These are phyloP conservation scores for Rafetus swinhoei DNA, from an alignment of 2,113 vertebrate species.

Conservation along the genomic window DNA sequence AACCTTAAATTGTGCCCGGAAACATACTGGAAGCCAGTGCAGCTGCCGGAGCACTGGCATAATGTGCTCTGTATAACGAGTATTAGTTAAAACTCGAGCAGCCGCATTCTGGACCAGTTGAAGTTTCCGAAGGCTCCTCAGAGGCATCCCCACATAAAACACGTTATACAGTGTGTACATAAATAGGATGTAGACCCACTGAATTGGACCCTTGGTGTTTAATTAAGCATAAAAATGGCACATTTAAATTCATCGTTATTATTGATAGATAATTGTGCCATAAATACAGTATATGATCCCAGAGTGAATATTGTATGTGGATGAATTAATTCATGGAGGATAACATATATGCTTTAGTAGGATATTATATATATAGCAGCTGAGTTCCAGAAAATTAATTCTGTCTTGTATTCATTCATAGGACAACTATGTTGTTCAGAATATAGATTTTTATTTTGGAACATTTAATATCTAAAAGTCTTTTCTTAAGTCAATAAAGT, in stretches of 20 bases:
- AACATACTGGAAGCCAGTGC: too few relatives aligned
- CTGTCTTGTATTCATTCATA: neutral
- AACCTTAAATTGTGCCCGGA: too few relatives aligned
- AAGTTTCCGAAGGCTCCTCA: too few relatives aligned
- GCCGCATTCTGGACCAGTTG: too few relatives aligned
- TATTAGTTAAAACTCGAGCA: too few relatives aligned
- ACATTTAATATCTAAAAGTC: neutral
- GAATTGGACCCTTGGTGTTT: slow-evolving; percentile 21
- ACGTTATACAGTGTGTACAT: neutral
- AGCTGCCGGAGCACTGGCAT: too few relatives aligned
- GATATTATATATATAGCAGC: neutral
- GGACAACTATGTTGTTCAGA: slow-evolving; percentile 4
- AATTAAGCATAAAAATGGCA: slow-evolving; percentile 56
- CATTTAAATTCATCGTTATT: slow-evolving; percentile 44
- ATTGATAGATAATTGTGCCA: slow-evolving; percentile 22
- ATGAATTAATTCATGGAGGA: slow-evolving; percentile 24
- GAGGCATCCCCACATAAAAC: too few relatives aligned
- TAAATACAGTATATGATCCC: neutral
- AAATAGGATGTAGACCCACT: slow-evolving; percentile 31
- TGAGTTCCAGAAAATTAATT: neutral
- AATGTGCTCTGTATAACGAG: too few relatives aligned
- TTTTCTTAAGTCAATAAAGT: neutral
- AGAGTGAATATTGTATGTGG: neutral
- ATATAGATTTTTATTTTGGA: neutral
- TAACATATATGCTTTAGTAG: neutral